These are phyloP conservation scores for Silurus aristotelis DNA, from an alignment of 2,797 vertebrate genomes.

Conservation along the genomic window DNA sequence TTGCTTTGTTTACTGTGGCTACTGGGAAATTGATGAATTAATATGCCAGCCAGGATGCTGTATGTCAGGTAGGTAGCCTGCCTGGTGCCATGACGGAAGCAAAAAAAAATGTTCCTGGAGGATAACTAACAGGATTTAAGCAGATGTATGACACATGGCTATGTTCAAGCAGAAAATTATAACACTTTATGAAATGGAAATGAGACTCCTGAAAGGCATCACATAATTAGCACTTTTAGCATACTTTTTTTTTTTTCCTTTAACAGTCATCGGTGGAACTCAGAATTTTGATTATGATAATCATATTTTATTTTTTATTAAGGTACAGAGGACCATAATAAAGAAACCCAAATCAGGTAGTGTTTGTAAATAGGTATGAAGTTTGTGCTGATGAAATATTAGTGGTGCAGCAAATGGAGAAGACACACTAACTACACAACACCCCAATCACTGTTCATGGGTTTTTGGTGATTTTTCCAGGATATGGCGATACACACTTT, in stretches of 20 bases:
- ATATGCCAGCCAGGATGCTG: slow-evolving; percentile 23
- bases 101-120: neutral
- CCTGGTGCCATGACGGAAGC: slow-evolving; percentile 31
- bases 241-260: neutral
- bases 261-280: neutral
- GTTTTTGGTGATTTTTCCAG: neutral
- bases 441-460: neutral
- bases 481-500: neutral
- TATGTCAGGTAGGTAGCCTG: slow-evolving; percentile 31
- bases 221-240: slow-evolving; percentile 9
- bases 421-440: neutral
- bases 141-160: slow-evolving; percentile 24
- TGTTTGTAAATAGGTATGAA: neutral
- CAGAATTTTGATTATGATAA: neutral
- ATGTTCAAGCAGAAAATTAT: slow-evolving; percentile 20
- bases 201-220: neutral
- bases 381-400: neutral
- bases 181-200: slow-evolving; percentile 14
- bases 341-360: neutral
- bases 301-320: neutral
- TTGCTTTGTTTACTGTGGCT: slow-evolving; percentile 52
- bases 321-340: neutral
- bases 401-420: neutral
- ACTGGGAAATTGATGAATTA: slow-evolving; percentile 43
- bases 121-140: slow-evolving; percentile 14